A percentile compares a stretch with the other conserved stretches of the same genome.
Conservation (phyloP, 2,113 vertebrate genomes). For the Stigmatopora argus region DNA sequence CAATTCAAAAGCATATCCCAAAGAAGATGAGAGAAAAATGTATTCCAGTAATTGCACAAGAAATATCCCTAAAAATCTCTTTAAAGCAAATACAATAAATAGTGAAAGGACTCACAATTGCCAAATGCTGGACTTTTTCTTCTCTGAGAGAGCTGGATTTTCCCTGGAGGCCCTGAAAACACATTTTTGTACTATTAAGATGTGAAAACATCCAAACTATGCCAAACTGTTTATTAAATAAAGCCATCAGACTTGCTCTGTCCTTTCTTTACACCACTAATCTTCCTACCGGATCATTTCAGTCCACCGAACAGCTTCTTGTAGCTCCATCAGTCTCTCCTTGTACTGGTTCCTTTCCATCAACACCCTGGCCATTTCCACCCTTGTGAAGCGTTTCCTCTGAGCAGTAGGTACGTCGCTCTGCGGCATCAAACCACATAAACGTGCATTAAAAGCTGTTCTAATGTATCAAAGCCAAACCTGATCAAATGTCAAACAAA, state of each 20-base stretch:
- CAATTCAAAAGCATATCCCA: constrained; percentile 50
- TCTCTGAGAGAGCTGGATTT: constrained; percentile 86
- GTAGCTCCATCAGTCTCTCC: constrained; percentile 95
- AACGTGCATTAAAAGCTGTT: not conserved
- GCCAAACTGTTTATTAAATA: not conserved
- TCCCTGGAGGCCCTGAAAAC: constrained; percentile 88
- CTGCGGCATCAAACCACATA: constrained; percentile 57
- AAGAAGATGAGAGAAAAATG: constrained; percentile 33
- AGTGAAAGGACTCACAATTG: constrained; percentile 84
- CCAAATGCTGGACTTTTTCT: constrained; percentile 98
- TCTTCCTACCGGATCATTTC: constrained; percentile 89
- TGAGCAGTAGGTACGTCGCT: constrained; percentile 94
- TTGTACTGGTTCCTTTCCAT: constrained; percentile 99
- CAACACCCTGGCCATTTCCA: constrained; percentile 95
- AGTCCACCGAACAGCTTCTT: constrained; percentile 96
- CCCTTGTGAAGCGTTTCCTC: constrained; percentile 89
- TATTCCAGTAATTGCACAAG: constrained; percentile 26
- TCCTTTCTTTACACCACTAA: not conserved
- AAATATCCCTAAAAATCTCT: not conserved
- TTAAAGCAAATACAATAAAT: not conserved
- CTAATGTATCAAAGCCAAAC: not conserved
- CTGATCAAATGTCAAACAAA: not conserved
- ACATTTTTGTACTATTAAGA: not conserved
- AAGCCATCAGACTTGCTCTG: not conserved
- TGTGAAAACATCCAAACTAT: not conserved